phyloP scores from a whole-genome alignment of 2,113 vertebrate species.

The Carollia perspicillata region DNA sequence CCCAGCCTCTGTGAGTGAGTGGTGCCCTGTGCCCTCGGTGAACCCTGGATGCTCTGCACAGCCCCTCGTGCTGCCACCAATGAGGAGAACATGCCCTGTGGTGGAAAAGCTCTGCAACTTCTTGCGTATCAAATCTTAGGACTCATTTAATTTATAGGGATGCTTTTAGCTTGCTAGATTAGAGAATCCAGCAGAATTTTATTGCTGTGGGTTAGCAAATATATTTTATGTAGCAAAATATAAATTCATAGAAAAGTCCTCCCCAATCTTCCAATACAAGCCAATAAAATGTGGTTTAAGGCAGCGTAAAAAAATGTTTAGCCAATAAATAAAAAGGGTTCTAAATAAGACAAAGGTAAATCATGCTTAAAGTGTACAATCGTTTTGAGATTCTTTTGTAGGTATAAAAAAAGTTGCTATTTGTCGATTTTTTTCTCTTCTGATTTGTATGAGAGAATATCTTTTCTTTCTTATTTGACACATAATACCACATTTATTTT shows the following conservation, averaged over 20 bases:
- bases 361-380: slow-evolving; percentile 47
- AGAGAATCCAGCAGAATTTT: slow-evolving; percentile 27
- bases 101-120: not conserved
- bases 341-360: slow-evolving; percentile 47
- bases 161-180: slow-evolving; percentile 50
- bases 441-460: slow-evolving; percentile 87
- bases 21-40: slow-evolving; percentile 34
- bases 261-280: slow-evolving; percentile 2
- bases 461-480: slow-evolving; percentile 79
- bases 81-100: not conserved
- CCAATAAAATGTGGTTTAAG: slow-evolving; percentile 41
- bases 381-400: slow-evolving; percentile 78
- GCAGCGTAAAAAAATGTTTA: slow-evolving; percentile 11
- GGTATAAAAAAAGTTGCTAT: slow-evolving; percentile 82
- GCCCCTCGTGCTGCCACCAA: slow-evolving; percentile 9
- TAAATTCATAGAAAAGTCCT: slow-evolving; percentile 29
- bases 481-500: slow-evolving; percentile 84
- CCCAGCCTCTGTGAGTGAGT: slow-evolving; percentile 42
- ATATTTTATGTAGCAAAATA: slow-evolving; percentile 53
- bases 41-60: slow-evolving; percentile 48
- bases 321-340: slow-evolving; percentile 34
- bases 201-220: slow-evolving; percentile 36
- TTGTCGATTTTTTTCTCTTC: slow-evolving; percentile 80
- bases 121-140: not conserved
- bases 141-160: slow-evolving; percentile 48